Evolutionary conservation across 2,888 invertebrate genomes (phyloP).

Genomic region (Drosophila falleni): DNA sequence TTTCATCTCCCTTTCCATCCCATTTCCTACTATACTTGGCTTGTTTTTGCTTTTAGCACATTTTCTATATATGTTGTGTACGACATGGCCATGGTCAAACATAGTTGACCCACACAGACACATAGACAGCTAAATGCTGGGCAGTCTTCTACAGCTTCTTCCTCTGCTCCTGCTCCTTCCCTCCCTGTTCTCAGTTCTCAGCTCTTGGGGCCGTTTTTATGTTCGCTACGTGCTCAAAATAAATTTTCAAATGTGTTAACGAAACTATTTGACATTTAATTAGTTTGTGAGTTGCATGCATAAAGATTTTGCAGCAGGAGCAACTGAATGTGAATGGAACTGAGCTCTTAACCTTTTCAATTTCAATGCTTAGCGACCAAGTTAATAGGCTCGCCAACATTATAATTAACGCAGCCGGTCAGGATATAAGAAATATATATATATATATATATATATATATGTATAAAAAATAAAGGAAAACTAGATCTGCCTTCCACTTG

Average conservation of each 20-base stretch:
- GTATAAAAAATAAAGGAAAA: background rate
- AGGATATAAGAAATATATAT: conserved; percentile 10
- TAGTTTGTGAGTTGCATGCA: conserved; percentile 84
- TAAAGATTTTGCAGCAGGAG: conserved; percentile 61
- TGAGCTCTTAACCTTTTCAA: conserved; percentile 57
- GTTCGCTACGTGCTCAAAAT: conserved; percentile 83
- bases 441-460: too few relatives aligned
- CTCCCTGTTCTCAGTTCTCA: background rate
- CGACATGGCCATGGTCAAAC: conserved; percentile 62
- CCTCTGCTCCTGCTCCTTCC: conserved; percentile 12
- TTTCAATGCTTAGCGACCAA: conserved; percentile 44
- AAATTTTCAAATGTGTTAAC: conserved; percentile 84
- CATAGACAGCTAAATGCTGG: conserved; percentile 46
- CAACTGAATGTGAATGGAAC: conserved; percentile 2
- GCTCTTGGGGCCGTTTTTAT: conserved; percentile 64
- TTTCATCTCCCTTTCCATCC: background rate
- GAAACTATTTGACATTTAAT: conserved; percentile 84
- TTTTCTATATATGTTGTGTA: conserved; percentile 58
- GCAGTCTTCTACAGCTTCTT: conserved; percentile 34
- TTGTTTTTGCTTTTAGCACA: conserved; percentile 68
- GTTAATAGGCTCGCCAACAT: conserved; percentile 74
- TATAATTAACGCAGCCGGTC: conserved; percentile 67
- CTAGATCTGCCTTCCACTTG: conserved; percentile 8
- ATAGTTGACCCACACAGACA: conserved; percentile 52
- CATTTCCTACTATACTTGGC: background rate